Evolutionary conservation across 2,888 invertebrate genomes (phyloP).

Genomic region (Ephialtes manifestator): DNA sequence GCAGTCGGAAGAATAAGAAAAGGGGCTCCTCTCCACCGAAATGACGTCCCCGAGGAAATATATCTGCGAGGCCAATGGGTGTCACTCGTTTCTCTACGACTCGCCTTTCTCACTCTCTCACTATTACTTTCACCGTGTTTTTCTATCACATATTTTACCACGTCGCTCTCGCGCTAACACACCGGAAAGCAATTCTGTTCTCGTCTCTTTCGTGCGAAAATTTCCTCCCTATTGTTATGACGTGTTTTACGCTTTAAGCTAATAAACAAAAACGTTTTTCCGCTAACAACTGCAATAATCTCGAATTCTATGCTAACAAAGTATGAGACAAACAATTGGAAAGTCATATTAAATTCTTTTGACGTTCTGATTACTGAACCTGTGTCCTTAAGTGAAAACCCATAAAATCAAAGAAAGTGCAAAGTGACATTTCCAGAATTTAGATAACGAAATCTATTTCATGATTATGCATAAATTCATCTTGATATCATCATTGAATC

Average conservation of each 20-base stretch:
- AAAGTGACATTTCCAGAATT: background rate
- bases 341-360: background rate
- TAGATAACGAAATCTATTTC: background rate
- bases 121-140: constrained; percentile 30
- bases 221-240: background rate
- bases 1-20: constrained; percentile 26
- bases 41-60: constrained; percentile 69
- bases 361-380: background rate
- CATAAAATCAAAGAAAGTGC: background rate
- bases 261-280: background rate
- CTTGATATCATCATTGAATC: too few species aligned
- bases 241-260: background rate
- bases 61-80: constrained; percentile 65
- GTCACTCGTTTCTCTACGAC: constrained; percentile 55
- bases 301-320: background rate
- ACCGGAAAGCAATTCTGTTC: constrained; percentile 45
- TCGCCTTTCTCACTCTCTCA: constrained; percentile 31
- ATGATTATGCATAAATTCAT: background rate
- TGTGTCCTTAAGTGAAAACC: background rate
- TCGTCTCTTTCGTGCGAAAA: background rate
- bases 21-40: constrained; percentile 52
- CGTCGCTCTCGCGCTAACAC: constrained; percentile 44
- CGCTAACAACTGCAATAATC: background rate
- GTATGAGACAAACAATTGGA: background rate
- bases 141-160: constrained; percentile 32